phyloP scores from a whole-genome alignment of 2,113 vertebrate genomes.

The Thamnaconus septentrionalis region DNA sequence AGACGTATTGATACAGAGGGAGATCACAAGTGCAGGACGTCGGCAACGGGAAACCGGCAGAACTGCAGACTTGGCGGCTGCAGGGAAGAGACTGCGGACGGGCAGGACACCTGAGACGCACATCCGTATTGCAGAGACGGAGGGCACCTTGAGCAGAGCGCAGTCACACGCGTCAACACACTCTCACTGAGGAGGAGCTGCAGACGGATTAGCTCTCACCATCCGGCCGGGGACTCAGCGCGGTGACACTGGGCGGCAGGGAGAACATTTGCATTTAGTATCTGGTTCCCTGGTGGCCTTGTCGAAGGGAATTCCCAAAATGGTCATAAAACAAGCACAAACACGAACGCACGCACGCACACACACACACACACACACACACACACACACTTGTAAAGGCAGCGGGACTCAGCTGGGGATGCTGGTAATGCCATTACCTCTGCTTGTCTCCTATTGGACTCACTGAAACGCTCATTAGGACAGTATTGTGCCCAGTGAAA shows the following conservation, averaged over 20 bases:
- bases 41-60: no score
- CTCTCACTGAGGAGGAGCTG: conserved; percentile 10
- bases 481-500: conserved; percentile 34
- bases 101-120: no score
- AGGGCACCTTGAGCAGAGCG: no score
- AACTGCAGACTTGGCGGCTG: no score
- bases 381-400: background rate
- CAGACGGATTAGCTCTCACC: conserved; percentile 40
- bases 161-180: conserved; percentile 10
- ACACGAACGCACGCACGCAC: background rate
- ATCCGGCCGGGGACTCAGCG: conserved; percentile 33
- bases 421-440: conserved; percentile 54
- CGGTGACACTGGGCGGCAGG: background rate
- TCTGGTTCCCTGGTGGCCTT: conserved; percentile 12
- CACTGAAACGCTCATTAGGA: conserved; percentile 41
- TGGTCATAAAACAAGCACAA: conserved; percentile 4
- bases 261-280: conserved; percentile 18
- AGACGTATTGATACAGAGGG: no score
- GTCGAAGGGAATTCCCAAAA: conserved; percentile 44
- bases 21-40: no score
- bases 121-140: no score
- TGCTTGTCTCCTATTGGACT: conserved; percentile 32
- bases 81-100: no score
- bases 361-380: conserved; percentile 5
- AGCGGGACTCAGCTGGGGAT: conserved; percentile 49